Base-by-base conservation (phyloP, 1,140 invertebrate species). In the Pissodes strobi region DNA sequence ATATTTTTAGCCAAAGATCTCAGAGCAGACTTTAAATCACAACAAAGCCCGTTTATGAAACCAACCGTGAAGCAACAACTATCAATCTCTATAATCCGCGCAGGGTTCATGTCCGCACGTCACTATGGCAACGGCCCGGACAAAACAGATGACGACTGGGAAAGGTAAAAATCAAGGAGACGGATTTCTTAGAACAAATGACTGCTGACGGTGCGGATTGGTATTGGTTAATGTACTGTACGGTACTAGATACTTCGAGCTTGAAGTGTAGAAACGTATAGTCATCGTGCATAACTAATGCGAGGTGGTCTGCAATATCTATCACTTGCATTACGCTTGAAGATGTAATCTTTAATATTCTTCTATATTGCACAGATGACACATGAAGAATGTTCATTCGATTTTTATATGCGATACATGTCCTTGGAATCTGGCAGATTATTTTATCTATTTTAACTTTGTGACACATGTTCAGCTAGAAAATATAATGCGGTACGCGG, bases 101-200 rank as follows among this genome's bases (percentile, higher is more conserved):
- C 57, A 41, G 53, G 53, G 57, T 48, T 60, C 57, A 60, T 60
- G 57, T 60, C 57, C 45, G 45, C 57, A 38, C 57, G 45, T 60
- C 57, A 51, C 38, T 19, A 17, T n/a, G 22, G 22, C 18, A 37
- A 58, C 21, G 13, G 37, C n/a, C 18, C 15, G 10, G 38, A 60
- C 43, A 43, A 46, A 62, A 53, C 59, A 62, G 49, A 62, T 53
- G 59, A 62, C 49, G 59, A 52, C 3, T 48, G 48, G 43, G 46
- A 52, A 53, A 53, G 34, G 46, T 62, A 62, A 62, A 62, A 62
- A 62, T 62, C 59, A 41, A 53, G 48, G n/a, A 49, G 41, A 60
- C 57, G 57, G 43, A 22, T 51, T 62, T 62, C 59, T 53, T 30
- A 43, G 59, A 62, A 62, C 38, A 62, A 62, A 30, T 59, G 56